These are phyloP conservation scores for Alauda arvensis DNA, from an alignment of 2,797 vertebrate genomes.

Conservation along the genomic window DNA sequence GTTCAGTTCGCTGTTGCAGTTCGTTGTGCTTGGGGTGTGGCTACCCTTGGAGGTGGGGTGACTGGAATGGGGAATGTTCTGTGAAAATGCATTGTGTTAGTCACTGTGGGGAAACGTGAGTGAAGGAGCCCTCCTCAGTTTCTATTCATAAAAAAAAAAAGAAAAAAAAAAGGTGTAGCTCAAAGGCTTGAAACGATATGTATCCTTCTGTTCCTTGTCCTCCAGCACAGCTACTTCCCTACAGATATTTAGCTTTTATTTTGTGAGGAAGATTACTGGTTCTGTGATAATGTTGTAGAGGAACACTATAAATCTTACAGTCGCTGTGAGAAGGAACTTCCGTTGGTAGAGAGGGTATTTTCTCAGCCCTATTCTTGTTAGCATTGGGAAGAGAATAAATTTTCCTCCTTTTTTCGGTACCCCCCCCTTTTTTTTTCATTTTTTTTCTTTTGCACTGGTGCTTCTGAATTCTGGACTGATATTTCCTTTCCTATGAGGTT, in stretches of 20 bases:
- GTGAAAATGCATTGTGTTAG: neutral
- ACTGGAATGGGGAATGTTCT: neutral
- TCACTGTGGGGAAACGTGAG: neutral
- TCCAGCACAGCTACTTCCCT: neutral
- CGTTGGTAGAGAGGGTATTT: neutral
- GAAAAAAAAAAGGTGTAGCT: neutral
- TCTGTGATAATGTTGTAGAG: slow-evolving; percentile 8
- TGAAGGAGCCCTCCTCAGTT: neutral
- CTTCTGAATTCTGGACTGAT: neutral
- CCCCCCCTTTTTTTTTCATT: neutral
- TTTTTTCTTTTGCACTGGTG: neutral
- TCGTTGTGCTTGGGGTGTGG: slow-evolving; percentile 26
- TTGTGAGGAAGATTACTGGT: slow-evolving; percentile 5
- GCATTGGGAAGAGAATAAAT: neutral
- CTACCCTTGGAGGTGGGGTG: neutral
- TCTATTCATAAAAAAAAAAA: neutral
- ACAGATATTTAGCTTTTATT: slow-evolving; percentile 46
- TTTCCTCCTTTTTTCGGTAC: neutral
- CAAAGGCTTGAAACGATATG: neutral
- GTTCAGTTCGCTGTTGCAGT: neutral
- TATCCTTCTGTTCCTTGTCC: neutral
- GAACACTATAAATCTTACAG: slow-evolving; percentile 4
- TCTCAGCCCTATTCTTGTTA: slow-evolving; percentile 11
- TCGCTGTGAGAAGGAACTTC: slow-evolving; percentile 26
- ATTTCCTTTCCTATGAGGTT: neutral